Base-by-base conservation (phyloP, 2,888 invertebrate species). In the Colletes collaris region DNA sequence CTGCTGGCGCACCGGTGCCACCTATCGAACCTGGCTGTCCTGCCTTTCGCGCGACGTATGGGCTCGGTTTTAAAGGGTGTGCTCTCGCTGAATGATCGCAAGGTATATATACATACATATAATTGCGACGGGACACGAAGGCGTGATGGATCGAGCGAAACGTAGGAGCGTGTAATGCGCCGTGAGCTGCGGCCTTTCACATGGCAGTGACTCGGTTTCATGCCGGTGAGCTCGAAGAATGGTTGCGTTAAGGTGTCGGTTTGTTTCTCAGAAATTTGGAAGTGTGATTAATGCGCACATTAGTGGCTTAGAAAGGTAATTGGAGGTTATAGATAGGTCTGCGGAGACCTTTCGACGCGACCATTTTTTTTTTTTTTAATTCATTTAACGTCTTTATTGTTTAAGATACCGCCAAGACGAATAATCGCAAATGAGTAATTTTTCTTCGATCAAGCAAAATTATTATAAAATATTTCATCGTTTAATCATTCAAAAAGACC, bases 81-180 rank as follows among this genome's bases (percentile, higher is more conserved):
- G 44, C 50, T 50, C 62, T 27, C 16, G 62, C 13, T 46, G 62
- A 62, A 62, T 27, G 62, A 62, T 62, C 46, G 13, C 46, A 13
- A 7, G 27, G 13, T 27, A 49, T 27, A 27, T 46, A 44, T 27
- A 55, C 37, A 56, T 49, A 50, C 5, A 50, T 13, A 44, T 46
- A 67, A 62, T 72, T 76, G 55, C 55, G 63, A 16, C 55, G 46
- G 66, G 35, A 71, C 55, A 58, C 66, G 55, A 66, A 66, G 66
- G 52, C 52, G 70, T 76, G 65, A 72, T 72, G 71, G 50, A 72
- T 72, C 71, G 56, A 72, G 58, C 71, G 64, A 65, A 65, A 58
- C 71, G 50, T 65, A 72, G 71, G 27, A 65, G 65, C 65, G 65
- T 58, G 65, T 58, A 72, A 71, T 64, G 64, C 19, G 40, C 56